These are phyloP conservation scores for Octomys mimax DNA, from an alignment of 2,797 vertebrate genomes.

Conservation along the genomic window DNA sequence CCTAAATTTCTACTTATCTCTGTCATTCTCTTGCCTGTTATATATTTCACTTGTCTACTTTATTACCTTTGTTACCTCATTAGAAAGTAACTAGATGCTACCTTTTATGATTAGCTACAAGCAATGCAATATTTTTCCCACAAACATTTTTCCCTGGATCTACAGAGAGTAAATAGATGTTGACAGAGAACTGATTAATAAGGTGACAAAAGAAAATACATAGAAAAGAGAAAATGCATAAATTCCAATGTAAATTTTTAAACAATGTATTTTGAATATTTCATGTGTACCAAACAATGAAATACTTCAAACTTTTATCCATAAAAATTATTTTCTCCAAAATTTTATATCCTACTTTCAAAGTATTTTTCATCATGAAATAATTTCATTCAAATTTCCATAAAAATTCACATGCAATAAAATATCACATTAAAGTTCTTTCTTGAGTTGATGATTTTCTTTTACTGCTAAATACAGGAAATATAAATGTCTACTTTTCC, in stretches of 20 bases:
- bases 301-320: neutral
- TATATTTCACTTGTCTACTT: neutral
- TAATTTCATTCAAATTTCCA: neutral
- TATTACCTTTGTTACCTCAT: neutral
- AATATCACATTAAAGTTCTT: neutral
- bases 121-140: neutral
- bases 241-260: neutral
- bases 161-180: neutral
- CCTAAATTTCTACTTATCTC: neutral
- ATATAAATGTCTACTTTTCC: neutral
- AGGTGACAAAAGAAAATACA: neutral
- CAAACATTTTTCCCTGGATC: neutral
- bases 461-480: neutral
- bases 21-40: neutral
- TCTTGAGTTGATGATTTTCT: neutral
- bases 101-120: neutral
- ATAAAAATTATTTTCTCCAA: neutral
- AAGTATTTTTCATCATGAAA: neutral
- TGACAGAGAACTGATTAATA: neutral
- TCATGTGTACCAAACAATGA: neutral
- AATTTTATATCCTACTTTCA: neutral
- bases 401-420: neutral
- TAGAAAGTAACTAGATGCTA: neutral
- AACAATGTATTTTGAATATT: neutral
- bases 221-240: neutral